Evolutionary conservation across 2,888 invertebrate species (phyloP).

Genomic region (Tricholauxania praeusta): DNA sequence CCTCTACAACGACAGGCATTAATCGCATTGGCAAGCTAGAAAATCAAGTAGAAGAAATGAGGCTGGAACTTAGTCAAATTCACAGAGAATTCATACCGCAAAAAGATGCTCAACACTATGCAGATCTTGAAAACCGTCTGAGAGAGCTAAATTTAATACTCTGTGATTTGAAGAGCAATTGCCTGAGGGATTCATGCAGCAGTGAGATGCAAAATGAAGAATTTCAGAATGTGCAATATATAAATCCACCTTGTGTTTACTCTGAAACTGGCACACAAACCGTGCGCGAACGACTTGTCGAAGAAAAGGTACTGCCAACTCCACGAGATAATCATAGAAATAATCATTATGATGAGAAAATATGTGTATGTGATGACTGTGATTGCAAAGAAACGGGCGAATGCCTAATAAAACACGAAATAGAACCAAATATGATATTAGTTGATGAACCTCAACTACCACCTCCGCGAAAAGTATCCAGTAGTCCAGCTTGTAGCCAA

Average conservation of each 20-base stretch:
- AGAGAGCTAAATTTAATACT: slow-evolving; percentile 41
- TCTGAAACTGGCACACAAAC: too few relatives aligned
- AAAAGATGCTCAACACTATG: slow-evolving; percentile 36
- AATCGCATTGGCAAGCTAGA: slow-evolving; percentile 43
- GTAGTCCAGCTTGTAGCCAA: slow-evolving; percentile 29
- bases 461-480: slow-evolving; percentile 29
- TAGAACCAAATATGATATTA: neutral
- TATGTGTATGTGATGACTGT: too few relatives aligned
- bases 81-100: slow-evolving; percentile 39
- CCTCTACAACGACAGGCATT: neutral
- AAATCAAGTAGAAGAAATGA: slow-evolving; percentile 40
- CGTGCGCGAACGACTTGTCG: too few relatives aligned
- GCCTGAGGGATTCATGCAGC: neutral
- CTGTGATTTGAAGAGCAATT: slow-evolving; percentile 38
- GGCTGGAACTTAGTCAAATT: slow-evolving; percentile 36
- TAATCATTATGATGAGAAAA: too few relatives aligned
- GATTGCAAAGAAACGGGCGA: too few relatives aligned
- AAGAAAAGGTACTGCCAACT: too few relatives aligned
- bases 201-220: too few relatives aligned
- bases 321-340: too few relatives aligned
- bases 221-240: too few relatives aligned
- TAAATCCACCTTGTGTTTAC: too few relatives aligned
- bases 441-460: slow-evolving; percentile 16
- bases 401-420: too few relatives aligned
- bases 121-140: slow-evolving; percentile 32